Evolutionary conservation across 2,888 invertebrate genomes (phyloP).

Genomic region (Seira ritae): DNA sequence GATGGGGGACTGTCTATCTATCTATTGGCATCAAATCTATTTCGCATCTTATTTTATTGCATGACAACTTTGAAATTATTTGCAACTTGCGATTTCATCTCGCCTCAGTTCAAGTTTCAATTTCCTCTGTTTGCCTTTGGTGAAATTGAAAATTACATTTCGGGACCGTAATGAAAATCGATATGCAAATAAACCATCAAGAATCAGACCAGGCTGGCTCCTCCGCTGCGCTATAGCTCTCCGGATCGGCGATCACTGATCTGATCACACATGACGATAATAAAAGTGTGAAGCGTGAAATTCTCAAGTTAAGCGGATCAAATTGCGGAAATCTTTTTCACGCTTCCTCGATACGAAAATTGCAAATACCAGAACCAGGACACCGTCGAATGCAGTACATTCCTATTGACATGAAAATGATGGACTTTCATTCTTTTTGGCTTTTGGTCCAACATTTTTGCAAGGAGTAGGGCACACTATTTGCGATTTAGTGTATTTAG

Average conservation of each 20-base stretch:
- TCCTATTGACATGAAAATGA: slow-evolving; percentile 5
- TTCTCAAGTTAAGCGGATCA: slow-evolving; percentile 4
- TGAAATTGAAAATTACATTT: neutral
- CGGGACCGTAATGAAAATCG: slow-evolving; percentile 14
- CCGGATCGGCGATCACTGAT: neutral
- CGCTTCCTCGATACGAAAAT: slow-evolving; percentile 14
- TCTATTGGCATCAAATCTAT: slow-evolving; percentile 19
- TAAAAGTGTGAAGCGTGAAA: slow-evolving; percentile 20
- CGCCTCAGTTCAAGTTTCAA: slow-evolving; percentile 8
- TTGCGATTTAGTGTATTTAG: neutral
- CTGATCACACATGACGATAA: slow-evolving; percentile 3
- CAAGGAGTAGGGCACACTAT: neutral
- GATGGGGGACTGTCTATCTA: neutral
- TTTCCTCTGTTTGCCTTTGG: slow-evolving; percentile 24
- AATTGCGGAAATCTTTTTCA: neutral
- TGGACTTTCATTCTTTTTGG: neutral
- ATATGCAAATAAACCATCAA: neutral
- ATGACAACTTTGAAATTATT: slow-evolving; percentile 17
- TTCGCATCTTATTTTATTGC: slow-evolving; percentile 5
- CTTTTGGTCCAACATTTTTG: neutral
- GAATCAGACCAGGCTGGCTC: slow-evolving; percentile 10
- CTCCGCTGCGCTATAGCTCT: no score
- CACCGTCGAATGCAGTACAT: neutral
- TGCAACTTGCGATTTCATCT: slow-evolving; percentile 58
- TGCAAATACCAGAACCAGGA: slow-evolving; percentile 16